Conservation (phyloP, 2,113 vertebrate genomes). For the Xyrauchen texanus region DNA sequence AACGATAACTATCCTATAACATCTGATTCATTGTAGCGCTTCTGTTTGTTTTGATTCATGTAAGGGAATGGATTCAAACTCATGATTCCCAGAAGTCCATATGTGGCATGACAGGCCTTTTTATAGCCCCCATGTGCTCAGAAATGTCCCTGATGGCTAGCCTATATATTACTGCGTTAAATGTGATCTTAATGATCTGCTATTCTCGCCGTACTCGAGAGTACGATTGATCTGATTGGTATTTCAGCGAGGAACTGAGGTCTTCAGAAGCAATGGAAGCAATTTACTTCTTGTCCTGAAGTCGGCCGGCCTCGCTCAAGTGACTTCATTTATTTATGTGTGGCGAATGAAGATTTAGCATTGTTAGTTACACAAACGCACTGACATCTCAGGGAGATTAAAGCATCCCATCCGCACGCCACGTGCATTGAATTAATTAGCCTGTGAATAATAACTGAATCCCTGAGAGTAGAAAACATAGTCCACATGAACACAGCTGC, state of each 20-base stretch:
- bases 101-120: too few species aligned
- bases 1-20: too few species aligned
- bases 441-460: slow-evolving; percentile 25
- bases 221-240: slow-evolving; percentile 59
- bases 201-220: slow-evolving; percentile 22
- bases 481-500: slow-evolving; percentile 5
- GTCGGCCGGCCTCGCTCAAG: slow-evolving; percentile 43
- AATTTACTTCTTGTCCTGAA: slow-evolving; percentile 50
- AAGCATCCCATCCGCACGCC: slow-evolving; percentile 46
- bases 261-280: slow-evolving; percentile 44
- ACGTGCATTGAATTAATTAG: slow-evolving; percentile 63
- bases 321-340: slow-evolving; percentile 75
- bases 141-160: too few species aligned
- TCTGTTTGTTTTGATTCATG: too few species aligned
- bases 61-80: too few species aligned
- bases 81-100: too few species aligned
- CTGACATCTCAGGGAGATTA: slow-evolving; percentile 63
- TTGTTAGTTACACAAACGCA: slow-evolving; percentile 68
- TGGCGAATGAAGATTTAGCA: slow-evolving; percentile 68
- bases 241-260: slow-evolving; percentile 61
- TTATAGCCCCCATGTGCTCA: too few species aligned
- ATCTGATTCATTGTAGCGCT: too few species aligned
- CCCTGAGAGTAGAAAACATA: not conserved
- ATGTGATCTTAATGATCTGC: too few species aligned
- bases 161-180: too few species aligned